Percentiles rank a stretch among this genome's conserved stretches.
These are phyloP conservation scores for Poeciliopsis infans DNA, from an alignment of 2,797 vertebrate species.

Conservation along the genomic window DNA sequence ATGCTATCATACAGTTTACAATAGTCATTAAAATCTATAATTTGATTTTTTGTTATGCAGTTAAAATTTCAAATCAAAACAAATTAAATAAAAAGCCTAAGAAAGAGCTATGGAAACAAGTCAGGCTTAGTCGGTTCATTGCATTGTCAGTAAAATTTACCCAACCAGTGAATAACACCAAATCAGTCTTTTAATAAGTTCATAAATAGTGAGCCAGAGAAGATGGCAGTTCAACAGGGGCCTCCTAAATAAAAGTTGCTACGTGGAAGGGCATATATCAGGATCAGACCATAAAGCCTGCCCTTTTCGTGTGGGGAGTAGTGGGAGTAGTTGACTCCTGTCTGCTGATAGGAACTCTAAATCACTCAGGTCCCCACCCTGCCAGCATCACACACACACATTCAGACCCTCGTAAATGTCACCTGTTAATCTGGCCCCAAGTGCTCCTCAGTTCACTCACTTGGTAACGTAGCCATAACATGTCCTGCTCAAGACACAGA, in stretches of 20 bases:
- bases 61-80: conserved; percentile 14
- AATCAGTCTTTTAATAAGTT: conserved; percentile 78
- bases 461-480: conserved; percentile 35
- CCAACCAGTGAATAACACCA: conserved; percentile 72
- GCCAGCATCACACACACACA: conserved; percentile 72
- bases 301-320: conserved; percentile 79
- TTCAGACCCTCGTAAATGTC: conserved; percentile 80
- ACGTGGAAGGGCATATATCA: conserved; percentile 77
- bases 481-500: conserved; percentile 21
- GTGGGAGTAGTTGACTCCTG: conserved; percentile 83
- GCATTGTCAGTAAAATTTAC: conserved; percentile 69
- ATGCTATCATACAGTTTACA: neutral
- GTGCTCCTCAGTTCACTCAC: conserved; percentile 73
- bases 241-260: conserved; percentile 81
- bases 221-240: conserved; percentile 64
- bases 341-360: conserved; percentile 79
- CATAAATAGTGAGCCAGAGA: conserved; percentile 73
- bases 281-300: conserved; percentile 78
- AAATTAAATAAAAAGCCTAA: neutral
- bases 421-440: conserved; percentile 82
- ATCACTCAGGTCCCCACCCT: conserved; percentile 78
- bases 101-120: conserved; percentile 35
- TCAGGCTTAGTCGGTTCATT: conserved; percentile 62
- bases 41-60: conserved; percentile 1
- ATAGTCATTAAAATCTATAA: neutral